phyloP scores from a whole-genome alignment of 1,140 invertebrate species.

The Anthonomus grandis region DNA sequence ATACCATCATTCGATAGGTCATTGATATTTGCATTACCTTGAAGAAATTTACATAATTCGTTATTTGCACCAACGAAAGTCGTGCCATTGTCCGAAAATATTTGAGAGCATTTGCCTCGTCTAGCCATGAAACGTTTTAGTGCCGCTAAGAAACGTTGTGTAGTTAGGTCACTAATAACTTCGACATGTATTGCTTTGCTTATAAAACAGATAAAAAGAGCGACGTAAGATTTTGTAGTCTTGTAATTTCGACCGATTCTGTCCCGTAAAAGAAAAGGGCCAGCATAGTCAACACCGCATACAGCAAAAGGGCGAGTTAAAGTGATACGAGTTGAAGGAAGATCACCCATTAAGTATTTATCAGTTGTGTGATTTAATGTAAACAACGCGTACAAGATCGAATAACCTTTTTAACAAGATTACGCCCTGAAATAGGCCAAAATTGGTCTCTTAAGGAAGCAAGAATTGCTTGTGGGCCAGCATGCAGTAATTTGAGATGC shows the following conservation, averaged over 20 bases:
- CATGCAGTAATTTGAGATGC: slow-evolving; percentile 36
- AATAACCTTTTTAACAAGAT: neutral
- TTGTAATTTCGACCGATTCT: slow-evolving; percentile 19
- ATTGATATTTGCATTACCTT: slow-evolving; percentile 20
- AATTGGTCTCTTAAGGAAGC: slow-evolving; percentile 28
- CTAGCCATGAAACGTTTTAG: slow-evolving; percentile 35
- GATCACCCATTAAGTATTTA: slow-evolving; percentile 31
- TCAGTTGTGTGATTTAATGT: slow-evolving; percentile 16
- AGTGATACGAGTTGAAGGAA: slow-evolving; percentile 34
- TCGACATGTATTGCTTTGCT: slow-evolving; percentile 43
- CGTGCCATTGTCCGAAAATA: slow-evolving; percentile 42
- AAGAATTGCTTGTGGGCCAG: slow-evolving; percentile 32
- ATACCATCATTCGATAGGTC: neutral
- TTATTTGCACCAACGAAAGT: slow-evolving; percentile 43
- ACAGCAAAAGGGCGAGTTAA: slow-evolving; percentile 25
- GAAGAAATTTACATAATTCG: slow-evolving; percentile 9
- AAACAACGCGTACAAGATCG: slow-evolving; percentile 30
- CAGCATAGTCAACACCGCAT: slow-evolving; percentile 36
- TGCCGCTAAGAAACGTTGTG: slow-evolving; percentile 37
- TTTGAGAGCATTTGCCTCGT: slow-evolving; percentile 31
- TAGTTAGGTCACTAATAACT: slow-evolving; percentile 29
- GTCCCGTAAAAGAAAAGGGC: slow-evolving; percentile 38
- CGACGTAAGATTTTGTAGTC: slow-evolving; percentile 18
- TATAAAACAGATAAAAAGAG: slow-evolving; percentile 19
- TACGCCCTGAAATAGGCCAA: slow-evolving; percentile 9